phyloP scores from a whole-genome alignment of 2,888 invertebrate genomes.

The Neoitamus cyanurus region DNA sequence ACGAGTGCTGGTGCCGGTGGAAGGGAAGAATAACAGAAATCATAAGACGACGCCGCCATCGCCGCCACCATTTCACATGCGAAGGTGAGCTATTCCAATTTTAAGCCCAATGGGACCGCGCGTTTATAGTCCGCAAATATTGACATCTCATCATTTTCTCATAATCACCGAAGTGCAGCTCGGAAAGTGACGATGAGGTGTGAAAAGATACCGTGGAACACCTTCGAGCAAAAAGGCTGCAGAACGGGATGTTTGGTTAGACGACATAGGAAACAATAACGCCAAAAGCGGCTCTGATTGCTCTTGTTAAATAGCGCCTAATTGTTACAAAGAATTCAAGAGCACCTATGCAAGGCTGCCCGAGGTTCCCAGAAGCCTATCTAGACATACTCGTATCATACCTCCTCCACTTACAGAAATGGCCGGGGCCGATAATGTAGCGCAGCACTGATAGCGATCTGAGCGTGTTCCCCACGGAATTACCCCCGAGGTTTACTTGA shows the following conservation, averaged over 20 bases:
- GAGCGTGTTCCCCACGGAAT: background rate
- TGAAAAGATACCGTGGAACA: constrained; percentile 44
- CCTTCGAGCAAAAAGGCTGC: constrained; percentile 26
- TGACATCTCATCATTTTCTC: constrained; percentile 53
- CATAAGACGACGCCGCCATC: constrained; percentile 23
- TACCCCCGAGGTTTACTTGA: background rate
- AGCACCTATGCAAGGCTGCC: background rate
- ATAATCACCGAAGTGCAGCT: constrained; percentile 46
- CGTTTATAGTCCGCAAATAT: constrained; percentile 49
- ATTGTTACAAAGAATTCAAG: constrained; percentile 23
- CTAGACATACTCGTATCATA: background rate
- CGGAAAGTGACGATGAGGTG: constrained; percentile 29
- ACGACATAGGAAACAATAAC: constrained; percentile 45
- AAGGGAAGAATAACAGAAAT: background rate
- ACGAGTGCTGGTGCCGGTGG: background rate
- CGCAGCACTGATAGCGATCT: background rate
- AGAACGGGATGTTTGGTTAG: constrained; percentile 41
- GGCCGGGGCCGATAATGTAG: background rate
- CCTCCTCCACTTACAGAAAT: background rate
- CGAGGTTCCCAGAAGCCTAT: constrained; percentile 4
- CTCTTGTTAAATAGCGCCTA: constrained; percentile 38
- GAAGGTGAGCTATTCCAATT: constrained; percentile 32
- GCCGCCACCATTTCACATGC: constrained; percentile 22
- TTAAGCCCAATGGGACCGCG: constrained; percentile 29
- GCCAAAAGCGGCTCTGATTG: constrained; percentile 12